Conservation (phyloP, 2,113 vertebrate species). For the Ptilonorhynchus violaceus region DNA sequence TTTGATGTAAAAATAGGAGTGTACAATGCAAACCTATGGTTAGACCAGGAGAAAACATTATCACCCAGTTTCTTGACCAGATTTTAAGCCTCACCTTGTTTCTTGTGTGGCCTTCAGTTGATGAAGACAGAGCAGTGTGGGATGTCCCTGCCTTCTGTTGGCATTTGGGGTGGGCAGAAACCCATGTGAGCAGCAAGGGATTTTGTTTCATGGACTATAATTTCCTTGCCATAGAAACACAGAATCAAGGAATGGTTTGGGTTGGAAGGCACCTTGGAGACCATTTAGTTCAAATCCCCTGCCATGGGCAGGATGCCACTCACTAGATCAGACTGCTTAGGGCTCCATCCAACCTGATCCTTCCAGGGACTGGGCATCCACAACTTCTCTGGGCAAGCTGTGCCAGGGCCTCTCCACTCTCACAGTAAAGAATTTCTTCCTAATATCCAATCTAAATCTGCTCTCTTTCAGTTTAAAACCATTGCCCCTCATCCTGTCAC, state of each 20-base stretch:
- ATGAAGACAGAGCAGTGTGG: background rate
- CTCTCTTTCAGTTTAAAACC: background rate
- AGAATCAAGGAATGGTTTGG: background rate
- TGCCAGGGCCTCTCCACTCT: background rate
- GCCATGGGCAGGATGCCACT: background rate
- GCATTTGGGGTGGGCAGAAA: background rate
- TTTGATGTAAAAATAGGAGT: background rate
- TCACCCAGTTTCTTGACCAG: background rate
- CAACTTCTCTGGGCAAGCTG: background rate
- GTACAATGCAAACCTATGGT: background rate
- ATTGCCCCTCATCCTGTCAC: fast-evolving
- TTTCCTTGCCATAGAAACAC: background rate
- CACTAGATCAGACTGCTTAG: background rate
- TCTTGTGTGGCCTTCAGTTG: background rate
- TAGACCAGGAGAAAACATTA: background rate
- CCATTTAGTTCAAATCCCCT: background rate
- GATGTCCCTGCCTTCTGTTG: background rate
- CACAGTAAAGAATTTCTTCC: background rate
- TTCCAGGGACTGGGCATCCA: background rate
- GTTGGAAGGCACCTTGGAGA: background rate
- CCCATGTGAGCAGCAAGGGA: fast-evolving
- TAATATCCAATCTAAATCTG: background rate
- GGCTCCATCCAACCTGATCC: background rate
- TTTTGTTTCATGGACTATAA: background rate
- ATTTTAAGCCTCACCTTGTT: background rate